phyloP scores from a whole-genome alignment of 2,888 invertebrate species.

The Noctua pronuba region DNA sequence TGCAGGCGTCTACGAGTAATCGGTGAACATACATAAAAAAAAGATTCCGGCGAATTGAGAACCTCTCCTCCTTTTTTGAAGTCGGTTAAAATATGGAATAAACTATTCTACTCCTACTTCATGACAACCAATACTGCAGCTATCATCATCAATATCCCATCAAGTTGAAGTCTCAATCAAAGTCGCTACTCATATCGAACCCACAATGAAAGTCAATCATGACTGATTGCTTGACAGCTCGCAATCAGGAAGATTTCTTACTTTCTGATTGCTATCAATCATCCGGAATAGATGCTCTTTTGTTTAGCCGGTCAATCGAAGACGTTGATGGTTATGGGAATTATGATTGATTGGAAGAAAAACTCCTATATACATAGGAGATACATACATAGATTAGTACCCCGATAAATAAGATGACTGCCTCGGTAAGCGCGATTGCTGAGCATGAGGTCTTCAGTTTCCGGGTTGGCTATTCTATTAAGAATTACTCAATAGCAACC shows the following conservation, averaged over 20 bases:
- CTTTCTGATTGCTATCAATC: constrained; percentile 49
- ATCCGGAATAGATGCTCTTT: constrained; percentile 37
- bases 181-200: constrained; percentile 33
- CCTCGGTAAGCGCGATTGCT: too few species aligned
- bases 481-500: not conserved
- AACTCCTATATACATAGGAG: too few species aligned
- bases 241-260: constrained; percentile 47
- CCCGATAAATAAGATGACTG: too few species aligned
- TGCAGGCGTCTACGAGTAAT: too few species aligned
- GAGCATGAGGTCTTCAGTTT: too few species aligned
- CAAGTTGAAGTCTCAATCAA: constrained; percentile 42
- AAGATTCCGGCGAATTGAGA: too few species aligned
- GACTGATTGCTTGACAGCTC: constrained; percentile 37
- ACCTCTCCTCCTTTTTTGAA: too few species aligned
- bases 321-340: constrained; percentile 9
- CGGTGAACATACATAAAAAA: too few species aligned
- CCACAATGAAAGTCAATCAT: constrained; percentile 41
- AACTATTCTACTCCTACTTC: too few species aligned
- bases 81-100: not conserved
- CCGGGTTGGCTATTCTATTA: not conserved
- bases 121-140: constrained; percentile 43
- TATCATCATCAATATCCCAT: constrained; percentile 20
- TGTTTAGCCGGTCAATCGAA: constrained; percentile 21
- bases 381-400: too few species aligned
- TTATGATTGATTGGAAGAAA: constrained; percentile 10